Conservation (phyloP, 2,113 vertebrate species). For the Halichoeres trimaculatus region DNA sequence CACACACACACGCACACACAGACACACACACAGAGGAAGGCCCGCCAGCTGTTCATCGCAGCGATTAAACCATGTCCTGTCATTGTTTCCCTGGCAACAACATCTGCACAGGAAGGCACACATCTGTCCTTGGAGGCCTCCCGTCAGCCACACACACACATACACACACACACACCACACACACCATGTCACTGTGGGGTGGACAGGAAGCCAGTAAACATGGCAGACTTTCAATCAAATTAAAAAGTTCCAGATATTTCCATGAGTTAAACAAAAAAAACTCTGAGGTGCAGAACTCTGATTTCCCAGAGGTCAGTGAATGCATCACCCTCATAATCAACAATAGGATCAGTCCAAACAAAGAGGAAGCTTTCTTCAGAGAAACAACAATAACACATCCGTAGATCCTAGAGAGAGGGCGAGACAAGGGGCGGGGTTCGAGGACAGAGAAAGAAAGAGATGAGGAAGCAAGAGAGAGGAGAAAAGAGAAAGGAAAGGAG, state of each 20-base stretch:
- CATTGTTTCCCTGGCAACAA: constrained; percentile 82
- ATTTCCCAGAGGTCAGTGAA: constrained; percentile 51
- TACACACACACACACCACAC: background rate
- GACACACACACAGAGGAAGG: constrained; percentile 66
- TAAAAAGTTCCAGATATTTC: too few species aligned
- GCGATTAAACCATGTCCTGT: constrained; percentile 81
- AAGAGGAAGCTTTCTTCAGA: too few species aligned
- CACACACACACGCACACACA: constrained; percentile 2
- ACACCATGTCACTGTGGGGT: background rate
- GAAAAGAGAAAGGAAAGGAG: background rate
- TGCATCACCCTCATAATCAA: background rate
- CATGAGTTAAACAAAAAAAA: too few species aligned
- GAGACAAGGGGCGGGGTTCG: background rate
- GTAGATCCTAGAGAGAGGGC: too few species aligned
- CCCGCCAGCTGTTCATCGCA: constrained; percentile 75
- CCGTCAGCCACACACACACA: background rate
- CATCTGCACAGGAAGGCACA: constrained; percentile 82
- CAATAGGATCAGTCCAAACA: too few species aligned
- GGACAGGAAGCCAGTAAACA: background rate
- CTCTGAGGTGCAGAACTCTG: background rate
- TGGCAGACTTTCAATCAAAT: constrained; percentile 3
- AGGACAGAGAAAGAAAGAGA: background rate
- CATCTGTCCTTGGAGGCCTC: constrained; percentile 68
- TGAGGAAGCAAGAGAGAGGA: background rate
- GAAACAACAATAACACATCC: too few species aligned